Evolutionary conservation across 1,140 invertebrate genomes (phyloP).

Genomic region (Microplitis demolitor): DNA sequence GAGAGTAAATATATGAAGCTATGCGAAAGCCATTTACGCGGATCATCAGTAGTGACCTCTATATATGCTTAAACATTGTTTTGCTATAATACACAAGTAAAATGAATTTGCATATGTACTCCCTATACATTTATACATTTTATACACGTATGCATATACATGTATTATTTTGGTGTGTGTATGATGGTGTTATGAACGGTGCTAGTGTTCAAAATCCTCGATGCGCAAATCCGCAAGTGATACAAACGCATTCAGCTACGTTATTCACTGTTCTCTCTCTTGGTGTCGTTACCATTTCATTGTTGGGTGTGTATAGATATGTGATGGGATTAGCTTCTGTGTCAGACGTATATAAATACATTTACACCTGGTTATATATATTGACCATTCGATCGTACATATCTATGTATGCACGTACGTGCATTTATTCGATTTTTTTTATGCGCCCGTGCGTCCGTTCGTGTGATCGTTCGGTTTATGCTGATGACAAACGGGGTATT

Average conservation of each 20-base stretch:
- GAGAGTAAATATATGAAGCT: too few relatives aligned
- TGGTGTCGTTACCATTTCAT: background rate
- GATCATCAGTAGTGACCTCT: slow-evolving; percentile 4
- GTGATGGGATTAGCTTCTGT: slow-evolving; percentile 6
- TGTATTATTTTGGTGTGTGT: background rate
- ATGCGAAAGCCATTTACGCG: slow-evolving; percentile 6
- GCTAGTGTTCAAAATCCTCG: background rate
- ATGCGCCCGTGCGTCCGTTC: too few relatives aligned
- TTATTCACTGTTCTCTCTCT: background rate
- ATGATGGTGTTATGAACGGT: background rate
- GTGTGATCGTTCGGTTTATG: background rate
- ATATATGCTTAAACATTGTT: background rate
- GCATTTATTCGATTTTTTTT: too few relatives aligned
- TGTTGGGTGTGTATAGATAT: background rate
- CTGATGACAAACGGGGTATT: background rate
- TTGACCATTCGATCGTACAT: too few relatives aligned
- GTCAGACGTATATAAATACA: background rate
- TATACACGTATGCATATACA: background rate
- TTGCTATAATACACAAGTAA: background rate
- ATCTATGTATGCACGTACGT: background rate
- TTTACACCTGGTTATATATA: background rate
- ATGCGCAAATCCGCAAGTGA: slow-evolving; percentile 6
- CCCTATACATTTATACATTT: too few relatives aligned
- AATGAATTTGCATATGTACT: too few relatives aligned
- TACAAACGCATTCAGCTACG: background rate